Evolutionary conservation across 2,113 vertebrate species (phyloP).

Genomic region (Sebastes schlegelii): DNA sequence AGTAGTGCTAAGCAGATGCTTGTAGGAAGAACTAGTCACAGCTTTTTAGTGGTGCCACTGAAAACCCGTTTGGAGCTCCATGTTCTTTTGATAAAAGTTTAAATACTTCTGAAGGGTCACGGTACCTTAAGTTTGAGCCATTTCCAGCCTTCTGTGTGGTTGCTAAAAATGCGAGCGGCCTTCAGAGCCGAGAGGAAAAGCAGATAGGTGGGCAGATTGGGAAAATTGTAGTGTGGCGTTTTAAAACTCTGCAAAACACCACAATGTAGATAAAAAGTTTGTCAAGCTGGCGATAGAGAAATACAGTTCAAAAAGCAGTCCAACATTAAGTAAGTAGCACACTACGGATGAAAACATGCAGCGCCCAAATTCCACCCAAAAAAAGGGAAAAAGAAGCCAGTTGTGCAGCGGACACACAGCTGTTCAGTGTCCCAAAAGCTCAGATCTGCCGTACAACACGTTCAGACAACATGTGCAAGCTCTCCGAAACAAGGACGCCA

Average conservation of each 20-base stretch:
- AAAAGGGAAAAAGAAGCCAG: background rate
- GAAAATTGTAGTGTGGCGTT: slow-evolving; percentile 18
- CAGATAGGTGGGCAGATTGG: slow-evolving; percentile 47
- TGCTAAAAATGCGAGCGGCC: slow-evolving; percentile 57
- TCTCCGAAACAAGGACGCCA: slow-evolving; percentile 18
- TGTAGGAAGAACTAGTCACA: slow-evolving; percentile 69
- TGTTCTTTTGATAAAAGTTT: slow-evolving; percentile 58
- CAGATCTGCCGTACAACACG: slow-evolving; percentile 28
- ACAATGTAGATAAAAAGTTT: background rate
- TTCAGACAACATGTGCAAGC: slow-evolving; percentile 43
- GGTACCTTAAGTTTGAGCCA: slow-evolving; percentile 30
- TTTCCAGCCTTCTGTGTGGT: slow-evolving; percentile 44
- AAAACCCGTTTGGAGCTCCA: slow-evolving; percentile 32
- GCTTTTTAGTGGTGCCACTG: slow-evolving; percentile 29
- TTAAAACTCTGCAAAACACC: slow-evolving; percentile 14
- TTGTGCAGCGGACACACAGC: slow-evolving; percentile 49
- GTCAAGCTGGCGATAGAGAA: background rate
- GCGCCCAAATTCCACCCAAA: background rate
- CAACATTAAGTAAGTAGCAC: background rate
- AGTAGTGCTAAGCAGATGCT: slow-evolving; percentile 69
- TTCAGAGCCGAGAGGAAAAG: slow-evolving; percentile 28
- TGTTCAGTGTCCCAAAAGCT: slow-evolving; percentile 51
- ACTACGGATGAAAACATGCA: background rate
- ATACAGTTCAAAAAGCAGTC: background rate
- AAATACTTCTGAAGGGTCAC: slow-evolving; percentile 47